Conservation (phyloP, 2,797 vertebrate species). For the Danio aesculapii region DNA sequence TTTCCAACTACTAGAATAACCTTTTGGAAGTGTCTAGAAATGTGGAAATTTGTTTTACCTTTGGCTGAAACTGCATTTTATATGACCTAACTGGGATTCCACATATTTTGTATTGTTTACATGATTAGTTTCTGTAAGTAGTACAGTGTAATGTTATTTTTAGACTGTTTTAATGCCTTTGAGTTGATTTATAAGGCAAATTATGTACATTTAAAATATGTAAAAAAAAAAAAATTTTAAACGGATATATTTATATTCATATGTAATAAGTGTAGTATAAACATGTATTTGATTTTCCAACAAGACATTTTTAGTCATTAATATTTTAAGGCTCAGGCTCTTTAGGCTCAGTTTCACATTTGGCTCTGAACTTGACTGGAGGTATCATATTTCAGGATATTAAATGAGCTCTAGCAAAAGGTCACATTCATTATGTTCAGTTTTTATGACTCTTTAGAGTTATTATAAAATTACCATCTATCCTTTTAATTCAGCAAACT, state of each 20-base stretch:
- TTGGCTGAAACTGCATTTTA: neutral
- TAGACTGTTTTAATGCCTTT: neutral
- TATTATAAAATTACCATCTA: neutral
- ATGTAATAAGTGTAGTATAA: neutral
- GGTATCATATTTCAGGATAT: slow-evolving; percentile 31
- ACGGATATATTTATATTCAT: too few species aligned
- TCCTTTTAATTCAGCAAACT: neutral
- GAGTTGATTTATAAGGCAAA: neutral
- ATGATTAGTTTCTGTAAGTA: neutral
- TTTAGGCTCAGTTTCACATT: slow-evolving; percentile 18
- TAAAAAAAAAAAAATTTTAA: too few species aligned
- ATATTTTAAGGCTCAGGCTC: slow-evolving; percentile 26
- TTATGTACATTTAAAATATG: neutral
- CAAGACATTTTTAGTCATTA: neutral
- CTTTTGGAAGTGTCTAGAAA: neutral
- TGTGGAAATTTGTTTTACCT: neutral
- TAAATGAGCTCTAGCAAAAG: slow-evolving; percentile 4
- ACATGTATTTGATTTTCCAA: neutral
- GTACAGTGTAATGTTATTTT: neutral
- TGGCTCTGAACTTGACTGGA: slow-evolving; percentile 30
- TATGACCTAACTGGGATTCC: neutral
- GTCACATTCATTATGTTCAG: neutral
- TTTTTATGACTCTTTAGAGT: neutral
- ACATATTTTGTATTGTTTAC: neutral
- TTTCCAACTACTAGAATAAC: neutral